phyloP scores from a whole-genome alignment of 2,797 vertebrate species.

The Champsocephalus gunnari region DNA sequence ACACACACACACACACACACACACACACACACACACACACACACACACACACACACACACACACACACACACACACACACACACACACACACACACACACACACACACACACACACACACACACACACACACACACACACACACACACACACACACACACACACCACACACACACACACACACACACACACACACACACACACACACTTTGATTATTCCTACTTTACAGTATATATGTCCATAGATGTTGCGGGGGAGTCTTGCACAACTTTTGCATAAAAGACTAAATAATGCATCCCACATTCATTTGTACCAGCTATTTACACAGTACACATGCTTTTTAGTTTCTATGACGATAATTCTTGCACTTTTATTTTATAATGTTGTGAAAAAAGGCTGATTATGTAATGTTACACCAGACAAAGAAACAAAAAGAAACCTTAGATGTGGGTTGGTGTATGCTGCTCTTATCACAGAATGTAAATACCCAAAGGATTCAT shows the following conservation, averaged over 20 bases:
- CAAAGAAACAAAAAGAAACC: slow-evolving; percentile 15
- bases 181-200: slow-evolving; percentile 25
- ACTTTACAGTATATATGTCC: slow-evolving; percentile 13
- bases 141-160: slow-evolving; percentile 29
- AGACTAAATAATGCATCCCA: slow-evolving; percentile 31
- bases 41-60: not conserved
- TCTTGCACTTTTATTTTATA: slow-evolving; percentile 26
- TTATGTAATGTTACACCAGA: slow-evolving; percentile 49
- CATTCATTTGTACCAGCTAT: slow-evolving; percentile 34
- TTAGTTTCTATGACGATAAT: slow-evolving; percentile 55
- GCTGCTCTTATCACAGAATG: slow-evolving; percentile 40
- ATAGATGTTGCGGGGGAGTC: not conserved
- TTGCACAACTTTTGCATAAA: slow-evolving; percentile 19
- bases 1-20: slow-evolving; percentile 16
- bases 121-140: not conserved
- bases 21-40: slow-evolving; percentile 21
- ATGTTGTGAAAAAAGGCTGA: slow-evolving; percentile 23
- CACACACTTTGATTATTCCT: slow-evolving; percentile 39
- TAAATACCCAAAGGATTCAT: slow-evolving; percentile 54
- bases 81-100: slow-evolving; percentile 15
- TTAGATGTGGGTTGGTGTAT: slow-evolving; percentile 23
- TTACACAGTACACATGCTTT: slow-evolving; percentile 26
- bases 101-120: slow-evolving; percentile 17
- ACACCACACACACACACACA: not conserved
- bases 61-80: slow-evolving; percentile 26